These are phyloP conservation scores for Dryobotodes eremita DNA, from an alignment of 2,888 invertebrate species.

Conservation along the genomic window DNA sequence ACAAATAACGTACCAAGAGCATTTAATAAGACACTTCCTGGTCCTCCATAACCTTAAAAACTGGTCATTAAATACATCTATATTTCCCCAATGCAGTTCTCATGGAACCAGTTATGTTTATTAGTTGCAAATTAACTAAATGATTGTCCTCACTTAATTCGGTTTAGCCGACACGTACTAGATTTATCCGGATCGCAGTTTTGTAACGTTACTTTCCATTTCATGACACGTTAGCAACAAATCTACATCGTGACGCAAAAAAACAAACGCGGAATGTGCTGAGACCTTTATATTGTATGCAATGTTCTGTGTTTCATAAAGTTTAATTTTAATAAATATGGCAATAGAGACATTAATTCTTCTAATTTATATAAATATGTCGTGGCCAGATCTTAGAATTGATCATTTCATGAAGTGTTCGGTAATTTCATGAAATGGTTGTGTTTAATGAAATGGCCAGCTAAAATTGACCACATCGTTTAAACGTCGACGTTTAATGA, in stretches of 20 bases:
- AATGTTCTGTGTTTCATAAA: conserved; percentile 33
- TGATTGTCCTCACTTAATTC: conserved; percentile 45
- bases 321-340: conserved; percentile 3
- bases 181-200: conserved; percentile 40
- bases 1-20: background rate
- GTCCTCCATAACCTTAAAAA: background rate
- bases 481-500: no score
- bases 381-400: no score
- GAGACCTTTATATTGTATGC: conserved; percentile 24
- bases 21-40: background rate
- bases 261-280: conserved; percentile 14
- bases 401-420: no score
- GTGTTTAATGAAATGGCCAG: no score
- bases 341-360: background rate
- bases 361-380: background rate
- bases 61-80: background rate
- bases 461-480: no score
- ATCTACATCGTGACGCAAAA: conserved; percentile 34
- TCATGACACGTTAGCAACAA: conserved; percentile 23
- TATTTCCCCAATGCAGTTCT: conserved; percentile 23
- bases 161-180: conserved; percentile 40
- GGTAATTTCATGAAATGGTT: no score
- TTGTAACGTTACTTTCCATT: conserved; percentile 63
- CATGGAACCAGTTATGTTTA: conserved; percentile 51
- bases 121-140: conserved; percentile 37